These are phyloP conservation scores for Strigops habroptila DNA, from an alignment of 2,113 vertebrate species.

Conservation along the genomic window DNA sequence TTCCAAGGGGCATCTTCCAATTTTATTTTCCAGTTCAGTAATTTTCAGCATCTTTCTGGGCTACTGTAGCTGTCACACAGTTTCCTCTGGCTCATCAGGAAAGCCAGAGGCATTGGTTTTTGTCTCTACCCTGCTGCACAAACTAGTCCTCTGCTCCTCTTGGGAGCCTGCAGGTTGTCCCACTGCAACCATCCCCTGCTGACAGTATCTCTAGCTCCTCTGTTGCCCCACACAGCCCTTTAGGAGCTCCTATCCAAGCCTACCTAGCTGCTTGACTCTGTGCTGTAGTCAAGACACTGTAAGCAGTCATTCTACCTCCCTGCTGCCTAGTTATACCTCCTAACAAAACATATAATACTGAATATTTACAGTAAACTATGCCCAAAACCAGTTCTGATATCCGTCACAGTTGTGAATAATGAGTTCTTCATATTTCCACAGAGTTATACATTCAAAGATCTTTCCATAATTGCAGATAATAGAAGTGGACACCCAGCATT, in stretches of 20 bases:
- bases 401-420: background rate
- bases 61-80: background rate
- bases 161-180: fast-evolving
- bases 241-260: background rate
- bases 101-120: background rate
- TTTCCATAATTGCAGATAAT: background rate
- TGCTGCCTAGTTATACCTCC: background rate
- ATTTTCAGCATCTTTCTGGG: background rate
- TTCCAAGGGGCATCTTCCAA: background rate
- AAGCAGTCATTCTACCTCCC: background rate
- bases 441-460: background rate
- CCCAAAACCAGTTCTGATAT: background rate
- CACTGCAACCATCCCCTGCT: background rate
- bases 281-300: background rate
- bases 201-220: background rate
- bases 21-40: background rate
- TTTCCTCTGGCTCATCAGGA: background rate
- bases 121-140: background rate
- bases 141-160: background rate
- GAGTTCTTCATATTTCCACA: background rate
- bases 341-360: background rate
- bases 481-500: background rate
- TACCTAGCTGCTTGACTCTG: background rate
- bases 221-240: fast-evolving
- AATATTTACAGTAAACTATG: conserved; percentile 7